phyloP scores from a whole-genome alignment of 2,888 invertebrate species.

The Xestia c-nigrum region DNA sequence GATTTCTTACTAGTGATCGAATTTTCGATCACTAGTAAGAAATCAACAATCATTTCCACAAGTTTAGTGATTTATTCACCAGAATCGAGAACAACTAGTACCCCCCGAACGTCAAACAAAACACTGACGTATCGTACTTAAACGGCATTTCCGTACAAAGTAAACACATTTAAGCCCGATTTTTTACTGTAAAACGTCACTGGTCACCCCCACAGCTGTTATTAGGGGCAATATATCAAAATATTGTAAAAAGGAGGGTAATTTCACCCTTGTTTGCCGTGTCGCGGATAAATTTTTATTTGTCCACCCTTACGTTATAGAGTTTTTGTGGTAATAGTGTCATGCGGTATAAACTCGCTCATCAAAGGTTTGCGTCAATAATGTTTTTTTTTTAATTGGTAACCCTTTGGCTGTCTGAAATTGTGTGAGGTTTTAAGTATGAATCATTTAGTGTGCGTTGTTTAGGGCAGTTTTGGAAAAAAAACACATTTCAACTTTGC shows the following conservation, averaged over 20 bases:
- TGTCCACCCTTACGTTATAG: constrained; percentile 60
- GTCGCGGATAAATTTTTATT: constrained; percentile 71
- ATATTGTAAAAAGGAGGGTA: constrained; percentile 84
- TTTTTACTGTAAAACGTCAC: constrained; percentile 82
- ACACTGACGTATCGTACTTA: constrained; percentile 68
- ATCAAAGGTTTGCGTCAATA: constrained; percentile 65
- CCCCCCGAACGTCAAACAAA: constrained; percentile 50
- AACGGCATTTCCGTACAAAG: constrained; percentile 78
- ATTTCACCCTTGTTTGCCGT: constrained; percentile 82
- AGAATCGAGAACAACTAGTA: constrained; percentile 67
- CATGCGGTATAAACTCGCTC: constrained; percentile 49
- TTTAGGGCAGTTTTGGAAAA: too few relatives aligned
- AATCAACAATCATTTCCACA: not conserved
- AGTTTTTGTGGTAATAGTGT: constrained; percentile 63
- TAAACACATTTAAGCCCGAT: constrained; percentile 85
- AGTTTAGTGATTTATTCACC: not conserved
- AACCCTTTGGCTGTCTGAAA: constrained; percentile 5
- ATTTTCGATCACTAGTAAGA: not conserved
- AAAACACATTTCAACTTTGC: too few relatives aligned
- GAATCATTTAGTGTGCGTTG: constrained; percentile 38
- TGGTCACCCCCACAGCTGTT: constrained; percentile 77
- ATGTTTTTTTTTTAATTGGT: constrained; percentile 51
- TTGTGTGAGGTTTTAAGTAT: constrained; percentile 11
- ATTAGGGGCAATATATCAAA: constrained; percentile 89
- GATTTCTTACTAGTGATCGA: too few relatives aligned